These are phyloP conservation scores for Amphibalanus amphitrite DNA, from an alignment of 1,140 invertebrate species.

Conservation along the genomic window DNA sequence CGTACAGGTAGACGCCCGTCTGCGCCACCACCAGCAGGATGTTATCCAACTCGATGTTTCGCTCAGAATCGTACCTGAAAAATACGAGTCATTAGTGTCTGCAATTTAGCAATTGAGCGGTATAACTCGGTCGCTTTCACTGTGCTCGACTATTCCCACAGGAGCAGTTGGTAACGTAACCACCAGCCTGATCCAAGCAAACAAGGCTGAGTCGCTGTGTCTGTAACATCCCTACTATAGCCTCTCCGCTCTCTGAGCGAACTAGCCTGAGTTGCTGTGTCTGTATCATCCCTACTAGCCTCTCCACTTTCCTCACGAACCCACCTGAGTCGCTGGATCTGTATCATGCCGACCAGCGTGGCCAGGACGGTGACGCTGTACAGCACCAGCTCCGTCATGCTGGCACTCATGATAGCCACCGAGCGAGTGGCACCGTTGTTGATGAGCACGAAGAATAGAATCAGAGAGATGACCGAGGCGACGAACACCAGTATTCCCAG, in stretches of 20 bases:
- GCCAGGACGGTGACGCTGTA: slow-evolving; percentile 35
- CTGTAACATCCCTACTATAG: too few relatives aligned
- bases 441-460: slow-evolving; percentile 85
- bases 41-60: slow-evolving; percentile 79
- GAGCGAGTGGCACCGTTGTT: slow-evolving; percentile 65
- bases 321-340: slow-evolving; percentile 31
- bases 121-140: too few relatives aligned
- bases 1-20: slow-evolving; percentile 84
- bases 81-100: too few relatives aligned
- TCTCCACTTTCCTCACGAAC: too few relatives aligned
- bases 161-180: too few relatives aligned
- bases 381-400: slow-evolving; percentile 72
- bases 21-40: slow-evolving; percentile 81
- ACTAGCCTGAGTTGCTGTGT: too few relatives aligned
- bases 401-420: slow-evolving; percentile 73
- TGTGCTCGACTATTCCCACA: too few relatives aligned
- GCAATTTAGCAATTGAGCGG: too few relatives aligned
- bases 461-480: slow-evolving; percentile 81
- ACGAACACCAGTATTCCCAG: slow-evolving; percentile 81
- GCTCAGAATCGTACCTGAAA: slow-evolving; percentile 16
- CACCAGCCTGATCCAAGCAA: too few relatives aligned
- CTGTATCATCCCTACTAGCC: too few relatives aligned
- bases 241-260: too few relatives aligned
- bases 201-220: too few relatives aligned
- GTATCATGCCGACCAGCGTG: slow-evolving; percentile 22